Base-by-base conservation (phyloP, 2,113 vertebrate genomes). In the Oxyruncus cristatus region DNA sequence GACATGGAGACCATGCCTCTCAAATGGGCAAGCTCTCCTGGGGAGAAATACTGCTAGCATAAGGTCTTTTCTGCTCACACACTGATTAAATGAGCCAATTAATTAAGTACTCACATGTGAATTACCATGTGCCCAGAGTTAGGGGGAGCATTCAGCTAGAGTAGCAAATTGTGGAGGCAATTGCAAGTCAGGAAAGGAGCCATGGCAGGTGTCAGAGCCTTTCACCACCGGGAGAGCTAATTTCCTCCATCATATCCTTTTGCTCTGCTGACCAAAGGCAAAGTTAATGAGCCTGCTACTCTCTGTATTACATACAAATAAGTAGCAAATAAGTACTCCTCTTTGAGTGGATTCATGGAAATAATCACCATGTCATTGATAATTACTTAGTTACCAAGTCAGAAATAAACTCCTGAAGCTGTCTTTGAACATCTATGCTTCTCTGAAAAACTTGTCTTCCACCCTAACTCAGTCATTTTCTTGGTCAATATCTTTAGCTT, bases 11-110 rank as follows among this genome's bases (percentile, higher is more conserved):
- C 93, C 92, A 79, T 83, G 59, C 74, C 78, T 97, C 96, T 93
- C 93, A 95, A 81, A 95, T 90, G 93, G 87, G 89, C 75, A 82
- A 19, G 50, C 74, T 96, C 94, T 96, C 93, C 75, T 90, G 75
- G 72, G 93, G 71, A 95, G 78, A 73, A 96, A 92, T 93, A 88
- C 59, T 93, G 92, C 94, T 89, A 85, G 62, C 92, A 91, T 93
- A 90, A 96, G 81, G 92, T 78, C 91, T 95, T 92, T 95, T 82
- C 78, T 94, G 82, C 63, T 88, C 81, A 79, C 37, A 76, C 55
- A 70, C 66, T 95, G 85, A 96, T 96, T 96, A 96, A 97, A 96
- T 96, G 92, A 95, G 76, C 59, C 93, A 93, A 85, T 92, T 96
- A 96, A 96, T 96, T 96, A 96, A 96, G 88, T 70, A 55, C 67